These are phyloP conservation scores for Microcebus jonahi DNA, from an alignment of 2,113 vertebrate species.

Conservation along the genomic window DNA sequence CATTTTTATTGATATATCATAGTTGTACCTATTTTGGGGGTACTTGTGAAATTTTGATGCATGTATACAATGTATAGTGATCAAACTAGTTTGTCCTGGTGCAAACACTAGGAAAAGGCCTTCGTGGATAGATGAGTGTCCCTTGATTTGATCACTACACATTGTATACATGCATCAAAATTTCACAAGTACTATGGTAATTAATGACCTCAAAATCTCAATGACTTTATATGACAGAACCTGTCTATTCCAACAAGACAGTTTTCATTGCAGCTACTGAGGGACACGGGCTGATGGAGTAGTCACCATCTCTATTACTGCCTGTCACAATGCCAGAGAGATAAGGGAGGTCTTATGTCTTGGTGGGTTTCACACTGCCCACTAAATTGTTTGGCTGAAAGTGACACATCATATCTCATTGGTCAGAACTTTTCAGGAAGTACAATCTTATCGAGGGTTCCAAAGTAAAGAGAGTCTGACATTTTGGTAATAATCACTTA, in stretches of 20 bases:
- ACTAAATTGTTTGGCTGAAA: not conserved
- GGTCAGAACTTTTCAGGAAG: not conserved
- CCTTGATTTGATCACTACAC: too few relatives aligned
- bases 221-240: not conserved
- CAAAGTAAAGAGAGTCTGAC: not conserved
- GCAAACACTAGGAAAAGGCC: too few relatives aligned
- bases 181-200: not conserved
- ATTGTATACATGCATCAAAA: too few relatives aligned
- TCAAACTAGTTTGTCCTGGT: not conserved
- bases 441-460: not conserved
- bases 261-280: not conserved
- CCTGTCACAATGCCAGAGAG: not conserved
- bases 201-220: not conserved
- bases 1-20: not conserved
- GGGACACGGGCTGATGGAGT: not conserved
- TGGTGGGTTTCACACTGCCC: not conserved
- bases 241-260: not conserved
- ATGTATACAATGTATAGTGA: not conserved
- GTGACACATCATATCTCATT: not conserved
- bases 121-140: too few relatives aligned
- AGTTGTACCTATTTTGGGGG: not conserved
- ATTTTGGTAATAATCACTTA: not conserved
- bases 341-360: not conserved
- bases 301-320: not conserved
- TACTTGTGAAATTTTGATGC: not conserved